Base-by-base conservation (phyloP, 2,797 vertebrate species). In the Phalloptychus januarius region DNA sequence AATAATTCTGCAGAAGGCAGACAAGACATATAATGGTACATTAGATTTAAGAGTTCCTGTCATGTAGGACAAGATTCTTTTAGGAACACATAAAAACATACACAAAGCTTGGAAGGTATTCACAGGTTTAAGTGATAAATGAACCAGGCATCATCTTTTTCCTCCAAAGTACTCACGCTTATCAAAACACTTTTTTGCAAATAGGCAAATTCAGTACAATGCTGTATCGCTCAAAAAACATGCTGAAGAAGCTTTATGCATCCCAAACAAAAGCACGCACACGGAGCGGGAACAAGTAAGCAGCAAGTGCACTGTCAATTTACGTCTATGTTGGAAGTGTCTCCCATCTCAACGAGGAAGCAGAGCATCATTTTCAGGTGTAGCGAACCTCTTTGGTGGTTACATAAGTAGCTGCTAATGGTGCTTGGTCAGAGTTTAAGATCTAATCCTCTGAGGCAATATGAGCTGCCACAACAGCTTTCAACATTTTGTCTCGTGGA, bases 171-270 rank as follows among this genome's bases (percentile, higher is more conserved):
- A 90, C 90, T 85, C 85, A 31, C 83, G 87, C 86, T 93, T 91
- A 89, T 93, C 90, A 90, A 89, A 93, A 91, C 88, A 45, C 56
- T 52, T 87, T 87, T 88, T 89, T 84, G 88, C 87, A 88, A 89
- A 87, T 71, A 82, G 80, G 88, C 87, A 89, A 89, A 92, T 91
- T 78, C 78, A 71, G 89, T 81, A 86, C 87, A 88, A 91, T 85
- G 89, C 87, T 90, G 86, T 73, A 85, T 83, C 80, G 84, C 87
- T 91, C 45, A 78, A 83, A 89, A 79, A 90, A 91, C 8, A 56
- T 90, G 91, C 87, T 90, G 87, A 92, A 91, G 89, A 90, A 71
- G 87, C 87, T 80, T 91, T 84, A 77, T 90, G 81, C 83, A 83
- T 86, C 85, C 79, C 65, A 77, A 91, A 87, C 84, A 87, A 87